phyloP scores from a whole-genome alignment of 2,888 invertebrate species.

The Rhogogaster chlorosoma region DNA sequence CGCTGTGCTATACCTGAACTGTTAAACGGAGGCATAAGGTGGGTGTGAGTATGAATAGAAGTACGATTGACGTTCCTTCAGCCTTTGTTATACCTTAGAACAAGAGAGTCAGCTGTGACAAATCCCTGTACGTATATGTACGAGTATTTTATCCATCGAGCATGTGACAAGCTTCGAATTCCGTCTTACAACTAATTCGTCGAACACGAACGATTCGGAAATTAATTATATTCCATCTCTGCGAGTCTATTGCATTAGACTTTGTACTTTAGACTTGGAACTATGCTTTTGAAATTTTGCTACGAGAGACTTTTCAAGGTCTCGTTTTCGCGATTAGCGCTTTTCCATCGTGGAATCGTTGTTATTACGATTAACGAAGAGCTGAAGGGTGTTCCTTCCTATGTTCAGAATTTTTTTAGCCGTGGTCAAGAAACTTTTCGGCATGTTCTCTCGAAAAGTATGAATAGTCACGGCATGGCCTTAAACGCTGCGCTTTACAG shows the following conservation, averaged over 20 bases:
- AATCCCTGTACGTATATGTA: background rate
- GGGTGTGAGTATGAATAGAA: background rate
- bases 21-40: background rate
- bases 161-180: background rate
- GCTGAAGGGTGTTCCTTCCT: too few relatives aligned
- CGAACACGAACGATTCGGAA: background rate
- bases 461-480: too few relatives aligned
- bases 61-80: background rate
- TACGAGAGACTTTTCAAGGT: too few relatives aligned
- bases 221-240: background rate
- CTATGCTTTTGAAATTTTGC: too few relatives aligned
- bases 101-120: background rate
- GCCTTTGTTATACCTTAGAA: background rate
- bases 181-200: background rate
- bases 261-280: background rate
- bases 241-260: background rate
- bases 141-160: background rate
- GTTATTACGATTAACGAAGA: too few relatives aligned
- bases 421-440: too few relatives aligned
- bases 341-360: too few relatives aligned
- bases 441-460: too few relatives aligned
- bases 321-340: too few relatives aligned
- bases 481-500: background rate
- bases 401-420: too few relatives aligned
- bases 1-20: background rate